Base-by-base conservation (phyloP, 2,888 invertebrate species). In the Eristalinus aeneus region DNA sequence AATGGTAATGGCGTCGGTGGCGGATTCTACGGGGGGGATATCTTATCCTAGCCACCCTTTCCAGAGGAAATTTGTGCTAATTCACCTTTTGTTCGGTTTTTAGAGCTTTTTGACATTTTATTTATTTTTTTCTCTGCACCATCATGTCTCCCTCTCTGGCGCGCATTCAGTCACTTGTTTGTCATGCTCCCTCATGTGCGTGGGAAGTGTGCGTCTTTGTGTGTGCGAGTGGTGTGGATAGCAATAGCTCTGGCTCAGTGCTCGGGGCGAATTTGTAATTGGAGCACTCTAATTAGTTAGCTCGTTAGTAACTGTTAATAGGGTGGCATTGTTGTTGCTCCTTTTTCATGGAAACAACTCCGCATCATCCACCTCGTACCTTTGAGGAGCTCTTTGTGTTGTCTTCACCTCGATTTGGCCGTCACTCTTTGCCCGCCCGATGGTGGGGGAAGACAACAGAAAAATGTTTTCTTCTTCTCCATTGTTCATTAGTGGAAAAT, bases 31-130 rank as follows among this genome's bases (percentile, higher is more conserved):
- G n/a, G 27, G 69, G 68, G 56, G 65, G 23, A 32, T 77, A 65
- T 73, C 71, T 73, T 74, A 58, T 68, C 53, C 68, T 64, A 53
- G 39, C 77, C n/a, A 20, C 16, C 61, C 20, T 20, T 63, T 56
- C 32, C 20, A 73, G 74, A 86, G 82, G 82, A 86, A 86, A 86
- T 82, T 86, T 86, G 86, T 78, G 82, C 86, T 86, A 86, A 86
- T 78, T 86, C 86, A 86, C 86, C 86, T 86, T 82, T 86, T 86
- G 86, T 86, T 86, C 86, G 82, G 86, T 86, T 86, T 86, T 86
- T 86, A 86, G 86, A 86, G 81, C 86, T 78, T 86, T 86, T 86
- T 78, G 86, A 86, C 77, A 82, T 86, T 74, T 78, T 86, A 67
- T 78, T 77, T 86, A 60, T 46, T 46, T 46, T 46, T 16, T 46